Conservation (phyloP, 2,113 vertebrate species). For the Odobenus rosmarus region DNA sequence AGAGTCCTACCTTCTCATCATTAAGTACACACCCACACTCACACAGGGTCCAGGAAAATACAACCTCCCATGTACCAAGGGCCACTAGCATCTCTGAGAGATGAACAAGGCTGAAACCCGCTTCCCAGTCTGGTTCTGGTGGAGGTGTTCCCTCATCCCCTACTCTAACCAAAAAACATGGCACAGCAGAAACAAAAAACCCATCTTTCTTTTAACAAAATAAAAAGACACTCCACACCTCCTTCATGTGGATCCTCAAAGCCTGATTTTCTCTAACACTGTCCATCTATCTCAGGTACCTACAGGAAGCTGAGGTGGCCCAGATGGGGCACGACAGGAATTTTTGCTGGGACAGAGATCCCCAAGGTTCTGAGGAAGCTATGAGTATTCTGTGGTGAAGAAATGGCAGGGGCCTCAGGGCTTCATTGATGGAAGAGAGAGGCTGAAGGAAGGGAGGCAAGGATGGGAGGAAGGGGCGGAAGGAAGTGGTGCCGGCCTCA, state of each 20-base stretch:
- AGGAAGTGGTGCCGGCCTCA: neutral
- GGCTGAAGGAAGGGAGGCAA: too few species aligned
- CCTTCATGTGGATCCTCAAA: neutral
- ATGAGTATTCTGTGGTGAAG: neutral
- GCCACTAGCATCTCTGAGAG: neutral
- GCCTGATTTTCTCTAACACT: neutral
- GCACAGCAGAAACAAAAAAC: neutral
- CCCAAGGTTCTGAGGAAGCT: neutral
- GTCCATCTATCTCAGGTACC: neutral
- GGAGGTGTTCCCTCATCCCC: neutral
- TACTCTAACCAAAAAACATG: neutral
- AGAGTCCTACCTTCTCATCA: neutral
- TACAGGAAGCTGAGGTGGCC: neutral
- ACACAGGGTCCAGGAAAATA: neutral
- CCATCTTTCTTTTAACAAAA: neutral
- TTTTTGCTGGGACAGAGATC: neutral
- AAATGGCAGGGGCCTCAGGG: neutral
- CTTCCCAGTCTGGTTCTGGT: neutral
- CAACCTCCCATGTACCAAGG: neutral
- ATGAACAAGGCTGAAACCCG: neutral
- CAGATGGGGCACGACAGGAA: neutral
- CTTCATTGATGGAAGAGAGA: neutral
- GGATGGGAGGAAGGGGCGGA: neutral
- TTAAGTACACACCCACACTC: neutral
- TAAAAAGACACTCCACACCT: neutral